Percentiles rank a stretch among this genome's conserved stretches.
These are phyloP conservation scores for Psittacula derbiana DNA, from an alignment of 2,797 vertebrate species.

Conservation along the genomic window DNA sequence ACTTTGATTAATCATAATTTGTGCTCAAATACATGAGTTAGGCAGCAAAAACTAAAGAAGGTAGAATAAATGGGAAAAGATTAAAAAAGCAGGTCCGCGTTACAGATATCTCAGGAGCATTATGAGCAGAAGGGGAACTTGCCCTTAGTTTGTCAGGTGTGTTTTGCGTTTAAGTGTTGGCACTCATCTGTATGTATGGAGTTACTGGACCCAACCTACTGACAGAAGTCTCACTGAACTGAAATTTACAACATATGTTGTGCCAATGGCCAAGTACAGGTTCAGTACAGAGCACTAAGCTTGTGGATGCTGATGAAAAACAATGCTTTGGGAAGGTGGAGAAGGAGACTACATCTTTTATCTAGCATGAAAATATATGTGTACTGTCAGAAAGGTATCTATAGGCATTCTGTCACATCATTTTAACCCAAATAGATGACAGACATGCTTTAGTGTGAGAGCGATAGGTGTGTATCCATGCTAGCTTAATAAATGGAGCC, in stretches of 20 bases:
- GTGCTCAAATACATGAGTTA: background rate
- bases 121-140: background rate
- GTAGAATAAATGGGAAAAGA: background rate
- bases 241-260: background rate
- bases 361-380: background rate
- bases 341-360: background rate
- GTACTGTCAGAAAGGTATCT: background rate
- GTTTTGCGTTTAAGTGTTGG: too few species aligned
- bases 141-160: background rate
- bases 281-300: background rate
- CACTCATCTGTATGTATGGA: accelerated
- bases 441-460: background rate
- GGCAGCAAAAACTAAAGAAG: background rate
- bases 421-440: background rate
- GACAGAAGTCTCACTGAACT: background rate
- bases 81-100: accelerated
- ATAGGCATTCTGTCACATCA: background rate
- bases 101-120: too few species aligned
- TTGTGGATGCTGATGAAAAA: background rate
- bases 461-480: accelerated
- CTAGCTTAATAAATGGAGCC: background rate
- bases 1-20: background rate
- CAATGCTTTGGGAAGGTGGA: background rate
- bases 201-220: background rate
- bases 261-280: background rate